A percentile compares a stretch with the other conserved stretches of the same genome.
phyloP scores from a whole-genome alignment of 2,113 vertebrate species.

The Caracal caracal region DNA sequence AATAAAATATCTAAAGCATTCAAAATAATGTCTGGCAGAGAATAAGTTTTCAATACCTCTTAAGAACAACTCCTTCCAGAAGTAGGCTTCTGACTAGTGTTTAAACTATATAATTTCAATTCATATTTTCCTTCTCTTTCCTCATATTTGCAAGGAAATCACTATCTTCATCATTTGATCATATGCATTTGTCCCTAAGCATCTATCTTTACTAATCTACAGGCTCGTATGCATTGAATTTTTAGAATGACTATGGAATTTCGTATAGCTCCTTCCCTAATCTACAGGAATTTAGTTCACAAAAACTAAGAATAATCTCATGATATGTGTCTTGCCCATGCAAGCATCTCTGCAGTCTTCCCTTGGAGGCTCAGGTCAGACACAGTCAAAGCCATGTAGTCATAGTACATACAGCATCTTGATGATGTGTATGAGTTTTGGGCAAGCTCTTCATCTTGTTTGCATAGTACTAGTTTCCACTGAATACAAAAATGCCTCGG shows the following conservation, averaged over 20 bases:
- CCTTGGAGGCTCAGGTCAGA: not conserved
- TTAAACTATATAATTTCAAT: slow-evolving; percentile 40
- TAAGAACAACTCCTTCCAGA: slow-evolving; percentile 16
- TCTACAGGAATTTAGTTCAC: not conserved
- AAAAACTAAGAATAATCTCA: not conserved
- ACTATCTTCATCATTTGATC: not conserved
- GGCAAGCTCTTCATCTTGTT: slow-evolving; percentile 12
- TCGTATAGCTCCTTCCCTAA: not conserved
- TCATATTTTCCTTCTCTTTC: not conserved
- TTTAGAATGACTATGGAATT: not conserved
- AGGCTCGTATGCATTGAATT: not conserved
- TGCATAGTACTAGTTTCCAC: not conserved
- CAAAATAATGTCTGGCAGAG: not conserved
- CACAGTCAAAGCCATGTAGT: not conserved
- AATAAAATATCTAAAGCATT: slow-evolving; percentile 18
- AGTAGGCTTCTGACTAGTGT: not conserved
- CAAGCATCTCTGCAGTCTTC: not conserved
- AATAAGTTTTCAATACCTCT: not conserved
- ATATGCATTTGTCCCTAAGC: not conserved
- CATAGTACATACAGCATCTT: not conserved
- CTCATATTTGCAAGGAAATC: slow-evolving; percentile 10
- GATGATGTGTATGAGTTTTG: not conserved
- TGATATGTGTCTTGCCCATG: not conserved
- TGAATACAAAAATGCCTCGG: not conserved
- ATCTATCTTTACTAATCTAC: not conserved